A percentile compares a stretch with the other conserved stretches of the same genome.
phyloP scores from a whole-genome alignment of 2,113 vertebrate genomes.

The Lota lota region DNA sequence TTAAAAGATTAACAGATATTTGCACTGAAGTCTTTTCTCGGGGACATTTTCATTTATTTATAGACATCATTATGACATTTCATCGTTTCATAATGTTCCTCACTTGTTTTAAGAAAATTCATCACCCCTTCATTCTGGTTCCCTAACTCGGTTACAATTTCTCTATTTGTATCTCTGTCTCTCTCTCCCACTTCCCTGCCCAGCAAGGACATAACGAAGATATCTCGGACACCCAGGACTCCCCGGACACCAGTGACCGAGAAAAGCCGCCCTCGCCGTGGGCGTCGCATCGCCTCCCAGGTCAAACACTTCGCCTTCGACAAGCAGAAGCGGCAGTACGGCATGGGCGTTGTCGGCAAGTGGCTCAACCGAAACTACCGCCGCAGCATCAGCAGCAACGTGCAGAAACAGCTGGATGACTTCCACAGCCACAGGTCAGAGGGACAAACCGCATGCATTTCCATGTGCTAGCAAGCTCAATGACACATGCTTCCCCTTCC shows the following conservation, averaged over 20 bases:
- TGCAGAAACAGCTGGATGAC: slow-evolving; percentile 89
- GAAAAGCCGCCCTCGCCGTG: slow-evolving; percentile 56
- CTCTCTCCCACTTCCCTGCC: too few relatives aligned
- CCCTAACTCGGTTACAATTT: too few relatives aligned
- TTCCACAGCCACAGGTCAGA: slow-evolving; percentile 88
- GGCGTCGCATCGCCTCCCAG: slow-evolving; percentile 84
- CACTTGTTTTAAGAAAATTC: too few relatives aligned
- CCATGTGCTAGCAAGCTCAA: too few relatives aligned
- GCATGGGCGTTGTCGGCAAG: slow-evolving; percentile 91
- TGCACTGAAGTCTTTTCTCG: too few relatives aligned
- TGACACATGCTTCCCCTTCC: too few relatives aligned
- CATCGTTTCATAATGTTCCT: too few relatives aligned
- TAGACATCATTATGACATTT: too few relatives aligned
- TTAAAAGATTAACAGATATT: too few relatives aligned
- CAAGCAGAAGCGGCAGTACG: slow-evolving; percentile 87
- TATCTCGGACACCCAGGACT: slow-evolving; percentile 21
- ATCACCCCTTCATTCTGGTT: background rate
- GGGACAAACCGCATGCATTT: background rate
- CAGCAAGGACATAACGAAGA: slow-evolving; percentile 74
- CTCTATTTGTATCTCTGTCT: too few relatives aligned
- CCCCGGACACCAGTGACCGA: slow-evolving; percentile 2
- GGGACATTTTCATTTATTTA: background rate
- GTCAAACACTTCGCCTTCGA: slow-evolving; percentile 94
- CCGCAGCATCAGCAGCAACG: slow-evolving; percentile 87
- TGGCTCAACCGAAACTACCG: slow-evolving; percentile 91